Conservation (phyloP, 92 coral and sea anemone species). For the Desmophyllum pertusum region DNA sequence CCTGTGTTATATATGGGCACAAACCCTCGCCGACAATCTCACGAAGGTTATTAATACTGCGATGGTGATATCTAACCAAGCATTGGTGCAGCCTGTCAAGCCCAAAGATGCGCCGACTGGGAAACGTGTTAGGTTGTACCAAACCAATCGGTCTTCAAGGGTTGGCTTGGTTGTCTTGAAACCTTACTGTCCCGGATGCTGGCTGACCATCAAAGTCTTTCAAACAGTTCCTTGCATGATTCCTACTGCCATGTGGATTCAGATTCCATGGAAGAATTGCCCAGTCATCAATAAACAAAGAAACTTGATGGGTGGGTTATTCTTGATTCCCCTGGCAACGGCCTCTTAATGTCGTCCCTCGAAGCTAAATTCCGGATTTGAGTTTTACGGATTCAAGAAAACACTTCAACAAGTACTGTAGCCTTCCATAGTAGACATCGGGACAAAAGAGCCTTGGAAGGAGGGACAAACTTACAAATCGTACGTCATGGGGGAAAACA, state of each 20-base stretch:
- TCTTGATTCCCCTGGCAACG: not conserved
- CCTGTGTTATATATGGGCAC: conserved; percentile 45
- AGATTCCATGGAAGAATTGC: not conserved
- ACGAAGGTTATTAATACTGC: conserved; percentile 66
- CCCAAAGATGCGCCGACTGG: conserved; percentile 53
- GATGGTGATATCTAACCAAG: conserved; percentile 49
- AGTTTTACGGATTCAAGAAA: conserved; percentile 6
- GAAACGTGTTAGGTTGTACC: conserved; percentile 52
- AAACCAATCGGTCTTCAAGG: conserved; percentile 68
- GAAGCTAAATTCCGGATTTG: not conserved
- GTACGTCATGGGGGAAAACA: not conserved
- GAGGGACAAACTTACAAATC: not conserved
- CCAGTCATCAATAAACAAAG: conserved; percentile 4
- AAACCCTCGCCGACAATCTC: conserved; percentile 19
- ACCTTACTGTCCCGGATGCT: conserved; percentile 32
- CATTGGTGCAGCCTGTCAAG: conserved; percentile 62
- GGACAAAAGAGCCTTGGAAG: not conserved
- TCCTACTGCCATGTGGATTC: not conserved
- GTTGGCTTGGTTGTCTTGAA: conserved; percentile 41
- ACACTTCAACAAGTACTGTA: not conserved
- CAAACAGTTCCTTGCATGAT: not conserved
- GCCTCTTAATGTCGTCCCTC: not conserved
- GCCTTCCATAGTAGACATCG: not conserved
- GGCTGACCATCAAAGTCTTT: not conserved
- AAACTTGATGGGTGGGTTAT: not conserved